These are phyloP conservation scores for Trissolcus basalis DNA, from an alignment of 1,140 invertebrate genomes.

Conservation along the genomic window DNA sequence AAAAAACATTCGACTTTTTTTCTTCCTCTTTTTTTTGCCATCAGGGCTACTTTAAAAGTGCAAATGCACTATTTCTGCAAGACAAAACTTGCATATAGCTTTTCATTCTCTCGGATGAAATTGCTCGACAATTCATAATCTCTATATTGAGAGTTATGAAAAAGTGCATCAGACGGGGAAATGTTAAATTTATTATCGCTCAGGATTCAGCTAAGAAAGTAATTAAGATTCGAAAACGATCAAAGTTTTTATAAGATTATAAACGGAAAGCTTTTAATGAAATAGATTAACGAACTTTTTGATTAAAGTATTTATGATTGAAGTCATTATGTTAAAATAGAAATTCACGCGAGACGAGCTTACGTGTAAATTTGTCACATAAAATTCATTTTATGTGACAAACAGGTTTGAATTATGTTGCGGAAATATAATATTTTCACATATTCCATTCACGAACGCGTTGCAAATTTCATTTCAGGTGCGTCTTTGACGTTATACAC, in stretches of 20 bases:
- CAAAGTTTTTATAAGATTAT: too few relatives aligned
- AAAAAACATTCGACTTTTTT: conserved; percentile 54
- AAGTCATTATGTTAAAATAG: too few relatives aligned
- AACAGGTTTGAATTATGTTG: not conserved
- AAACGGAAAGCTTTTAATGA: too few relatives aligned
- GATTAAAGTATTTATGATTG: too few relatives aligned
- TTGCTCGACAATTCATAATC: conserved; percentile 47
- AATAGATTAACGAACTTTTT: too few relatives aligned
- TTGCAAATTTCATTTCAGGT: conserved; percentile 25
- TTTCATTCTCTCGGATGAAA: conserved; percentile 46
- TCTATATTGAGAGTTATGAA: conserved; percentile 20
- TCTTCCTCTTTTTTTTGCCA: not conserved
- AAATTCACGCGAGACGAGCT: too few relatives aligned
- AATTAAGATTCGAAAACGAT: too few relatives aligned
- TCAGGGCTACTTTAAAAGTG: conserved; percentile 44
- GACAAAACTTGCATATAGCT: conserved; percentile 56
- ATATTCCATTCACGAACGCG: conserved; percentile 7
- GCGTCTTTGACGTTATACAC: conserved; percentile 24
- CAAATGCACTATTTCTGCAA: conserved; percentile 46
- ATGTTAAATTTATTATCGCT: conserved; percentile 9
- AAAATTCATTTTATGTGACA: too few relatives aligned
- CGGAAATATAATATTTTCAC: conserved; percentile 4
- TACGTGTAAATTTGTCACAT: not conserved
- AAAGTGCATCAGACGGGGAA: conserved; percentile 2
- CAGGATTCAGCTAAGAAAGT: not conserved